Percentiles rank a stretch among this genome's conserved stretches.
Evolutionary conservation across 2,797 vertebrate genomes (phyloP).

Genomic region (Prionace glauca): DNA sequence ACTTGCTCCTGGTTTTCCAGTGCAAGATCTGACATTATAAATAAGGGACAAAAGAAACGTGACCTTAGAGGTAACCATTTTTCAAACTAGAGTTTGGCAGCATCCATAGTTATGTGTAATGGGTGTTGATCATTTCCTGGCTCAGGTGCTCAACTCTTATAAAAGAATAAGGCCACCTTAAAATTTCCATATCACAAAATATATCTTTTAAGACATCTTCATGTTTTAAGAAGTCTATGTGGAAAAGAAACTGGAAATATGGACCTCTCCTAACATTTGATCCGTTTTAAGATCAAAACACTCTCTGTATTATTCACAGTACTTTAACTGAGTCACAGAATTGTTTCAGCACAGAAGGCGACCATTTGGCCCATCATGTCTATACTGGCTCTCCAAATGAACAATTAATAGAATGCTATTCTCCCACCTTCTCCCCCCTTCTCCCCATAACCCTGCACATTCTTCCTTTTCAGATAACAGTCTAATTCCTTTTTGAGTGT

Average conservation of each 20-base stretch:
- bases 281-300: not conserved
- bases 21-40: not conserved
- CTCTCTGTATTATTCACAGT: not conserved
- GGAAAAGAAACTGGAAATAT: not conserved
- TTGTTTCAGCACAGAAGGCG: too few species aligned
- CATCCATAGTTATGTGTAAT: not conserved
- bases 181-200: not conserved
- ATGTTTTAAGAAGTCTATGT: not conserved
- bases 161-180: not conserved
- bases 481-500: too few species aligned
- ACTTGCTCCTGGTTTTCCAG: not conserved
- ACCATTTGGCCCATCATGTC: too few species aligned
- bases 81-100: not conserved
- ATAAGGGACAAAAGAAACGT: not conserved
- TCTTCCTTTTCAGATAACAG: too few species aligned
- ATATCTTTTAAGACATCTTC: not conserved
- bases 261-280: not conserved
- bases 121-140: not conserved
- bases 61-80: not conserved
- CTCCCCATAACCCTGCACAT: too few species aligned
- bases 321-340: not conserved
- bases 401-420: too few species aligned
- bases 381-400: too few species aligned
- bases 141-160: not conserved
- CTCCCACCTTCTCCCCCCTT: too few species aligned